Evolutionary conservation across 2,113 vertebrate species (phyloP).

Genomic region (Siniperca knerii): DNA sequence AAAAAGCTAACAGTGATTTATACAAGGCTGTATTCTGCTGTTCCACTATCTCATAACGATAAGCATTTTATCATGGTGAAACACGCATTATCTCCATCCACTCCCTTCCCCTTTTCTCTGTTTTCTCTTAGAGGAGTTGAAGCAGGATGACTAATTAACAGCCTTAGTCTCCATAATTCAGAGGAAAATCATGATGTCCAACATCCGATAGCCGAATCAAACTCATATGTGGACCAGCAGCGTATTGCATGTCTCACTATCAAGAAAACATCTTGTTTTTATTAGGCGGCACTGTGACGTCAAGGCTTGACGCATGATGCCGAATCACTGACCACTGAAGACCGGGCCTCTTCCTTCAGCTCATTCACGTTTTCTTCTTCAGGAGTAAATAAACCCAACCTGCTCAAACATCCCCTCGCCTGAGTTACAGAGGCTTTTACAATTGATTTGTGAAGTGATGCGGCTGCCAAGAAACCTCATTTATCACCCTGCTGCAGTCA

Average conservation of each 20-base stretch:
- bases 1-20: slow-evolving; percentile 74
- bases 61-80: slow-evolving; percentile 71
- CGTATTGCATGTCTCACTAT: neutral
- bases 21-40: slow-evolving; percentile 48
- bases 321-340: slow-evolving; percentile 24
- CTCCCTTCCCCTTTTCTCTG: slow-evolving; percentile 47
- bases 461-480: slow-evolving; percentile 54
- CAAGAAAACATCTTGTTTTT: slow-evolving; percentile 40
- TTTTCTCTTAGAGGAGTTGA: slow-evolving; percentile 41
- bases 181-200: slow-evolving; percentile 45
- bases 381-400: slow-evolving; percentile 20
- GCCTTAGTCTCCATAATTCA: slow-evolving; percentile 60
- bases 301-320: neutral
- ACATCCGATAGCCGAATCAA: slow-evolving; percentile 59
- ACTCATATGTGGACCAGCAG: slow-evolving; percentile 49
- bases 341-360: slow-evolving; percentile 15
- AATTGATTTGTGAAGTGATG: slow-evolving; percentile 55
- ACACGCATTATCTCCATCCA: slow-evolving; percentile 52
- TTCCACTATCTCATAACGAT: slow-evolving; percentile 70
- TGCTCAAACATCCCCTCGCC: slow-evolving; percentile 36
- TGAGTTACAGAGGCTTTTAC: slow-evolving; percentile 28
- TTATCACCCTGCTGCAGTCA: slow-evolving; percentile 48
- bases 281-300: slow-evolving; percentile 34
- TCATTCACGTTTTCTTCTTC: slow-evolving; percentile 29
- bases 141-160: slow-evolving; percentile 66